A percentile compares a stretch with the other conserved stretches of the same genome.
Evolutionary conservation across 1,140 invertebrate species (phyloP).

Genomic region (Rhizoglyphus robini): DNA sequence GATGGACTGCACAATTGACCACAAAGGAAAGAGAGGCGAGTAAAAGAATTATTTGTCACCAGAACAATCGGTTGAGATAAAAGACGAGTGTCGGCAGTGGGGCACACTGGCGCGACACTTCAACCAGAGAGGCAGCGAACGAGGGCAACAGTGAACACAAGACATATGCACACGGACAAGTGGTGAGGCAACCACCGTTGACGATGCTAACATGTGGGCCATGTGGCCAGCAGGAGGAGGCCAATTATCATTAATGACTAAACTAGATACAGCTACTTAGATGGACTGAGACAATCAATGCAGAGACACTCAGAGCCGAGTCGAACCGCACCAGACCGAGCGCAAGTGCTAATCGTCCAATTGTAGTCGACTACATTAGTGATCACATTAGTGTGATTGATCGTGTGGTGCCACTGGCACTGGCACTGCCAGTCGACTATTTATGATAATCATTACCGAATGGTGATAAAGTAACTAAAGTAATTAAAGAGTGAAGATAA

Average conservation of each 20-base stretch:
- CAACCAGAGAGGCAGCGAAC: too few species aligned
- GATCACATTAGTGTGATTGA: slow-evolving; percentile 6
- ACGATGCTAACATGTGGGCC: neutral
- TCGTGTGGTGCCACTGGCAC: neutral
- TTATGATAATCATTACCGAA: neutral
- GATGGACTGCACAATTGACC: neutral
- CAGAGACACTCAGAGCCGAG: neutral
- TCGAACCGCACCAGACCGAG: too few species aligned
- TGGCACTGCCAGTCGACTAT: too few species aligned
- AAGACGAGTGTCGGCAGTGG: neutral
- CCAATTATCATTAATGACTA: too few species aligned
- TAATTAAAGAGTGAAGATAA: neutral
- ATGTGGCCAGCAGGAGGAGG: neutral
- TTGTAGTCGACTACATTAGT: too few species aligned
- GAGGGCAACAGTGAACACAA: neutral
- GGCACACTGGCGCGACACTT: too few species aligned
- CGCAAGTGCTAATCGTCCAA: too few species aligned
- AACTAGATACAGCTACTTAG: too few species aligned
- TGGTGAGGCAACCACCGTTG: neutral
- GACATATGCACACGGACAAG: slow-evolving; percentile 5
- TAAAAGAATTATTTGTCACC: neutral
- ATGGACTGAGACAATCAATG: neutral
- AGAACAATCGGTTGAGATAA: slow-evolving; percentile 7
- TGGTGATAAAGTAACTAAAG: neutral
- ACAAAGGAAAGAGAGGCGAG: neutral